These are phyloP conservation scores for Dendroctonus ponderosae DNA, from an alignment of 1,140 invertebrate genomes.

Conservation along the genomic window DNA sequence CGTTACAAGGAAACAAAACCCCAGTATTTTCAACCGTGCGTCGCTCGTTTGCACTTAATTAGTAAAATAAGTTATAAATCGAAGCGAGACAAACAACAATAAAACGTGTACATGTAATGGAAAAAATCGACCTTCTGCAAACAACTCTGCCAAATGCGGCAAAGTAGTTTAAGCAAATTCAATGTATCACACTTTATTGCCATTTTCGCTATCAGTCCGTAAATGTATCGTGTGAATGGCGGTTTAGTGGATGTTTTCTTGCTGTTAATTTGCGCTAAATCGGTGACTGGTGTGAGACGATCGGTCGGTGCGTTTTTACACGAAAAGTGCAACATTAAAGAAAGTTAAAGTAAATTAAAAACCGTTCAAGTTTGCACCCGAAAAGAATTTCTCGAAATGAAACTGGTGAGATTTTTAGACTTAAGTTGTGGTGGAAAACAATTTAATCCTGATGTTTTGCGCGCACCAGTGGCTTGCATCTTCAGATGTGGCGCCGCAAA, in stretches of 20 bases:
- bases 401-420: too few species aligned
- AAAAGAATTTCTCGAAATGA: too few species aligned
- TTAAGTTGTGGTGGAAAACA: too few species aligned
- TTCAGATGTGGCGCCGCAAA: too few species aligned
- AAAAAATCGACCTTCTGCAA: conserved; percentile 23
- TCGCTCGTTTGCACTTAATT: not conserved
- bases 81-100: conserved; percentile 9
- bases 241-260: not conserved
- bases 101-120: conserved; percentile 4
- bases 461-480: too few species aligned
- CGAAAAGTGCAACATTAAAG: not conserved
- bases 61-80: conserved; percentile 14
- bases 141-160: conserved; percentile 15
- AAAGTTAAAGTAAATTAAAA: not conserved
- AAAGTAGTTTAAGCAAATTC: conserved; percentile 28
- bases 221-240: conserved; percentile 4
- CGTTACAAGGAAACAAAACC: too few species aligned
- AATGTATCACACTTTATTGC: conserved; percentile 18
- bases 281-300: not conserved
- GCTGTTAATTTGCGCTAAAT: too few species aligned
- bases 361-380: too few species aligned
- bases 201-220: conserved; percentile 10
- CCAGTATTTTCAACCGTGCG: too few species aligned
- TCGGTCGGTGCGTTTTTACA: not conserved
- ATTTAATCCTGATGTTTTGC: too few species aligned